Percentiles rank a stretch among this genome's conserved stretches.
Conservation (phyloP, 2,888 invertebrate species). For the Latrodectus elegans region DNA sequence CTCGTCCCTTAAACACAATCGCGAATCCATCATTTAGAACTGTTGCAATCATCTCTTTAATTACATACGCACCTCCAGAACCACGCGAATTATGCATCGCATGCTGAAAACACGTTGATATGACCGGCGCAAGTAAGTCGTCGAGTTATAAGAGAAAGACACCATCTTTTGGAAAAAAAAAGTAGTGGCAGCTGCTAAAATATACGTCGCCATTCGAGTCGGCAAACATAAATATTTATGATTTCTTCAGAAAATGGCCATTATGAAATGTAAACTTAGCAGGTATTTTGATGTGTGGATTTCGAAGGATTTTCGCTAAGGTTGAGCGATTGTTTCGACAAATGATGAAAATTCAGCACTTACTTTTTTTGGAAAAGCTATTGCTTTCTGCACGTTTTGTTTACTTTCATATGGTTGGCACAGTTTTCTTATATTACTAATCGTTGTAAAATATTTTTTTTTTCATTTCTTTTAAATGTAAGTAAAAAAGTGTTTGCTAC, state of each 20-base stretch:
- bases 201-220: background rate
- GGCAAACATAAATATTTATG: constrained; percentile 15
- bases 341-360: too few relatives aligned
- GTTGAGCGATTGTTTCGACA: too few relatives aligned
- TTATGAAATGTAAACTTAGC: constrained; percentile 7
- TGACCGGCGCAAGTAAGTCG: background rate
- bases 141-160: background rate
- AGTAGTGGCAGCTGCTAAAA: background rate
- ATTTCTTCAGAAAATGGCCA: background rate
- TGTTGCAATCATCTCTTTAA: background rate
- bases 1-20: background rate
- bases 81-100: background rate
- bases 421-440: too few relatives aligned
- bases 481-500: too few relatives aligned
- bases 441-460: too few relatives aligned
- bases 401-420: too few relatives aligned
- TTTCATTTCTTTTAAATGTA: too few relatives aligned
- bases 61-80: background rate
- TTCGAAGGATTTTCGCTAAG: too few relatives aligned
- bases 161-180: background rate
- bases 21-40: background rate
- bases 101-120: background rate
- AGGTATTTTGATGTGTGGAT: background rate
- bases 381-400: too few relatives aligned
- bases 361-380: too few relatives aligned